Percentiles rank a stretch among this genome's conserved stretches.
Evolutionary conservation across 1,140 invertebrate species (phyloP).

Genomic region (Condylostylus longicornis): DNA sequence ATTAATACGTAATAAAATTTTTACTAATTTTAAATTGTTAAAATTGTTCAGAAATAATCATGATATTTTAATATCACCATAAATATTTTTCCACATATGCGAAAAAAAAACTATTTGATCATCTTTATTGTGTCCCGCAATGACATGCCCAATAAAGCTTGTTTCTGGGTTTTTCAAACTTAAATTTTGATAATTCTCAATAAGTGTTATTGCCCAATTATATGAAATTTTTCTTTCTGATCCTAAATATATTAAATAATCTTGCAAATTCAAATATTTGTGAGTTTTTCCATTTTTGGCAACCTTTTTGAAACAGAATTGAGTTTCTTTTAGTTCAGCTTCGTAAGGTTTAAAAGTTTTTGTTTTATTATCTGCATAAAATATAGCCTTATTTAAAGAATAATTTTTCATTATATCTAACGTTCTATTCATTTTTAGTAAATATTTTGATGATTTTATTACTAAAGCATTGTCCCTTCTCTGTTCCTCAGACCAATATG

Average conservation of each 20-base stretch:
- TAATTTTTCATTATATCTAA: constrained; percentile 38
- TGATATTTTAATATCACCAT: constrained; percentile 38
- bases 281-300: constrained; percentile 27
- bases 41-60: too few species aligned
- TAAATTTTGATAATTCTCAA: constrained; percentile 39
- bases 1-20: too few species aligned
- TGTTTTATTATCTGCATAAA: constrained; percentile 58
- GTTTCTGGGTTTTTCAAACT: constrained; percentile 50
- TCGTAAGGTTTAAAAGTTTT: constrained; percentile 60
- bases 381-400: constrained; percentile 50
- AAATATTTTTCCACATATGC: constrained; percentile 53
- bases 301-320: constrained; percentile 54
- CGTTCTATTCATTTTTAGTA: constrained; percentile 32
- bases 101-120: constrained; percentile 60
- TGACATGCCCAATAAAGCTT: constrained; percentile 61
- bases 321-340: constrained; percentile 64
- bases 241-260: constrained; percentile 47
- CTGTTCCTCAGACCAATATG: constrained; percentile 68
- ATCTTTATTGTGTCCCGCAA: constrained; percentile 54
- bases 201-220: constrained; percentile 63
- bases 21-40: too few species aligned
- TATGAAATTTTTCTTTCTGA: constrained; percentile 64
- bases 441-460: constrained; percentile 40
- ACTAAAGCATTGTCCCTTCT: constrained; percentile 65
- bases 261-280: constrained; percentile 23